These are phyloP conservation scores for Cnemophilus loriae DNA, from an alignment of 2,113 vertebrate species.

Conservation along the genomic window DNA sequence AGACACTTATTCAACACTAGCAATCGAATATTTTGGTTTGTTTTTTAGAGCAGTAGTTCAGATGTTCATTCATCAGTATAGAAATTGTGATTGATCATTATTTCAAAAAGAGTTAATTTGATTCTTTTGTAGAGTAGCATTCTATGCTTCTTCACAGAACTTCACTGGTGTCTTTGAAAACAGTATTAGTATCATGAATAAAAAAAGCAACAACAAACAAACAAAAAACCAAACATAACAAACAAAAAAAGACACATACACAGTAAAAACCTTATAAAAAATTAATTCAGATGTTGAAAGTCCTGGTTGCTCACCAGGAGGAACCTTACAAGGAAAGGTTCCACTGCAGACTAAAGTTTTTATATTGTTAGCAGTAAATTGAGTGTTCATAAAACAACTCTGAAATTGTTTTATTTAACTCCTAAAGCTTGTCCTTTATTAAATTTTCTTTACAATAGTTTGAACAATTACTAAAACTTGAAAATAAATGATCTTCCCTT, in stretches of 20 bases:
- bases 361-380: background rate
- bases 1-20: background rate
- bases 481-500: constrained; percentile 3
- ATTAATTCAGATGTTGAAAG: background rate
- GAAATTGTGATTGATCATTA: background rate
- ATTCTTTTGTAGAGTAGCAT: background rate
- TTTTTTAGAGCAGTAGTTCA: background rate
- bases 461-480: background rate
- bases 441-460: background rate
- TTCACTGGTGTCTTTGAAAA: background rate
- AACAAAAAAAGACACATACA: rapidly evolving
- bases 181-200: background rate
- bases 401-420: background rate
- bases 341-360: background rate
- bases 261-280: background rate
- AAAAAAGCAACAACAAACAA: background rate
- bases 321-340: background rate
- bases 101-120: background rate
- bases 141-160: background rate
- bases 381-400: background rate
- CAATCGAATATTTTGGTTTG: background rate
- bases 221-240: background rate
- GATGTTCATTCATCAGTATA: background rate
- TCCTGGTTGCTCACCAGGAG: background rate
- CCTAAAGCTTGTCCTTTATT: background rate